Evolutionary conservation across 2,113 vertebrate genomes (phyloP).

Genomic region (Clinocottus analis): DNA sequence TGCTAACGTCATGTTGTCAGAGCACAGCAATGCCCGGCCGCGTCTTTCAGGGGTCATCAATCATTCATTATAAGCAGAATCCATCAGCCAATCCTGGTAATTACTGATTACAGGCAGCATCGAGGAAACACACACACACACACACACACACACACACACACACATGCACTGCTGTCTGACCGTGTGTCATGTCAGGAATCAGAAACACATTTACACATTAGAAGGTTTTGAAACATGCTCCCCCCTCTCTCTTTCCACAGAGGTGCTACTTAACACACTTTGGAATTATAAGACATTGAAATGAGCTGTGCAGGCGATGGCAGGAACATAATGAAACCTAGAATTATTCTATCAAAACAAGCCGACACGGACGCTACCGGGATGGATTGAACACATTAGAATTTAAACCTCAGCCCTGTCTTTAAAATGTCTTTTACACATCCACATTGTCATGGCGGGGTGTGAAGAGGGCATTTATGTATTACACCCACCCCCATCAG

Average conservation of each 20-base stretch:
- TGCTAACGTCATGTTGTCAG: conserved; percentile 72
- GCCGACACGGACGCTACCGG: conserved; percentile 46
- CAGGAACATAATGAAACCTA: conserved; percentile 83
- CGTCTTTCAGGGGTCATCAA: conserved; percentile 78
- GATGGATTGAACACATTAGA: conserved; percentile 76
- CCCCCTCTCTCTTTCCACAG: conserved; percentile 65
- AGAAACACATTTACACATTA: conserved; percentile 83
- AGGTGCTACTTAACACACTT: conserved; percentile 81
- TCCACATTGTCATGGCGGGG: conserved; percentile 39
- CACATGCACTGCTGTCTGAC: conserved; percentile 40
- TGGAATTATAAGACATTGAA: conserved; percentile 81
- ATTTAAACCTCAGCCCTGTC: conserved; percentile 63
- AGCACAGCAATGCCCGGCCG: conserved; percentile 61
- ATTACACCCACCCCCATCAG: conserved; percentile 40
- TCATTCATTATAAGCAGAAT: conserved; percentile 80
- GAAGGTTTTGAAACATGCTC: conserved; percentile 65
- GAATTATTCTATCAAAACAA: conserved; percentile 87
- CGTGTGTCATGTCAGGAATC: conserved; percentile 70
- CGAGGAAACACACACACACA: conserved; percentile 53
- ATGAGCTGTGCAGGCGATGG: conserved; percentile 73
- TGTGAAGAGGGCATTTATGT: conserved; percentile 9
- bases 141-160: conserved; percentile 7
- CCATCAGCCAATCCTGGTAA: conserved; percentile 82
- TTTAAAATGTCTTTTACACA: conserved; percentile 52
- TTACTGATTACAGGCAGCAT: conserved; percentile 83